Base-by-base conservation (phyloP, 2,888 invertebrate genomes). In the Dicyrtoma fusca region DNA sequence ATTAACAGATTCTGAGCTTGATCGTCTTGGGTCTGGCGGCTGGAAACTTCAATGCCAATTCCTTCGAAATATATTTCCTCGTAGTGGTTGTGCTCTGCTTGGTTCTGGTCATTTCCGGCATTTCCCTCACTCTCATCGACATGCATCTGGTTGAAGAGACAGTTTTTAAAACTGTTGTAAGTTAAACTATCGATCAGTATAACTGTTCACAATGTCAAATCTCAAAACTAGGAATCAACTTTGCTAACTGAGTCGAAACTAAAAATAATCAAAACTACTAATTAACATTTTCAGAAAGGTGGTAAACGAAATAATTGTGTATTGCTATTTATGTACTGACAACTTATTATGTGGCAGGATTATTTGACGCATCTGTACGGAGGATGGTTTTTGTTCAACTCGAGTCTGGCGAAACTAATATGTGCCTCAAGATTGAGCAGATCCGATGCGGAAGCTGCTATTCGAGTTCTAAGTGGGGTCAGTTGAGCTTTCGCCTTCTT, bases 381-480 rank as follows among this genome's bases (percentile, higher is more conserved):
- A 1, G 42, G 34, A 3, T 62, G 61, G 62, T 61, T 70, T 23
- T 51, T 70, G 11, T 49, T 70, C 13, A 70, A 70, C 47, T 44
- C 70, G 1, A 62, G 62, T 47, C 8, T 70, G 45, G 51, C 62
- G 14, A 62, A 70, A 62, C 34, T 70, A 1, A 14, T 70, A 0
- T 59, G 25, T 26, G 26, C 59, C 11, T 47, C 17, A 17, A n/a
- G 19, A 19, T 42, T 44, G 1, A 3, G 23, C 8, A 21, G 14
- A 11, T 47, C 59, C 10, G 69, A 69, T 6, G 25, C 59, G 5
- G 26, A 21, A 1, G 45, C 47, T 21, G 59, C 69, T 3, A 21
- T 69, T n/a, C 57, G 34, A 19, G 26, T 49, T 14, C n/a, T 49
- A 44, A 59, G 49, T 49, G 66, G 66, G 19, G 66, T 66, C 14